Conservation (phyloP, 2,888 invertebrate genomes). For the Chrysopilus asiliformis region DNA sequence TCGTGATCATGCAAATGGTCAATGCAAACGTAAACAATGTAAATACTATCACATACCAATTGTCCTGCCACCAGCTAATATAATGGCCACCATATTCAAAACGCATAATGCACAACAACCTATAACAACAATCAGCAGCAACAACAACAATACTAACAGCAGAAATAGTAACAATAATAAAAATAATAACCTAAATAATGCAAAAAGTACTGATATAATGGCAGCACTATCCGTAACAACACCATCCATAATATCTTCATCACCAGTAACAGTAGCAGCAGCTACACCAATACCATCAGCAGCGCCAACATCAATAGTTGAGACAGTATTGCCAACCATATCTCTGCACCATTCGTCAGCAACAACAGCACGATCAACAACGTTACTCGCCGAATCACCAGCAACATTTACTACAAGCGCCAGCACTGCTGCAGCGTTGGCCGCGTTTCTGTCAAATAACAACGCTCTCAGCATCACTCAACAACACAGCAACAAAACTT, state of each 20-base stretch:
- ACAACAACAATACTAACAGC: slow-evolving; percentile 17
- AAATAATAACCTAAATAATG: slow-evolving; percentile 10
- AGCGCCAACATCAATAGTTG: slow-evolving; percentile 11
- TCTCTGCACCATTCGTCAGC: slow-evolving; percentile 4
- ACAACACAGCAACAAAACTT: too few relatives aligned
- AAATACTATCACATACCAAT: slow-evolving; percentile 97
- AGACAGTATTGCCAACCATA: neutral
- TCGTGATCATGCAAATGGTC: slow-evolving; percentile 88
- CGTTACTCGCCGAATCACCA: slow-evolving; percentile 1
- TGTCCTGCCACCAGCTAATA: slow-evolving; percentile 70
- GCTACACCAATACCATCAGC: slow-evolving; percentile 13
- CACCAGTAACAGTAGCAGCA: slow-evolving; percentile 22
- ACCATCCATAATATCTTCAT: slow-evolving; percentile 28
- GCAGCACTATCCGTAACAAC: slow-evolving; percentile 8
- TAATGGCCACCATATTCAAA: slow-evolving; percentile 49
- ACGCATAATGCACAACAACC: slow-evolving; percentile 23
- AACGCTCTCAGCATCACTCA: too few relatives aligned
- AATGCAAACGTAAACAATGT: slow-evolving; percentile 86
- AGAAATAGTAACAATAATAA: slow-evolving; percentile 12
- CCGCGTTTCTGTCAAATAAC: too few relatives aligned
- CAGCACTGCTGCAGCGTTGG: too few relatives aligned
- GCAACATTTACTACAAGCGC: neutral
- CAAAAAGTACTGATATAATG: slow-evolving; percentile 8
- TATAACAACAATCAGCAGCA: slow-evolving; percentile 20
- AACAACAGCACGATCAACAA: neutral